These are phyloP conservation scores for Brevimyrus niger DNA, from an alignment of 2,113 vertebrate species.

Conservation along the genomic window DNA sequence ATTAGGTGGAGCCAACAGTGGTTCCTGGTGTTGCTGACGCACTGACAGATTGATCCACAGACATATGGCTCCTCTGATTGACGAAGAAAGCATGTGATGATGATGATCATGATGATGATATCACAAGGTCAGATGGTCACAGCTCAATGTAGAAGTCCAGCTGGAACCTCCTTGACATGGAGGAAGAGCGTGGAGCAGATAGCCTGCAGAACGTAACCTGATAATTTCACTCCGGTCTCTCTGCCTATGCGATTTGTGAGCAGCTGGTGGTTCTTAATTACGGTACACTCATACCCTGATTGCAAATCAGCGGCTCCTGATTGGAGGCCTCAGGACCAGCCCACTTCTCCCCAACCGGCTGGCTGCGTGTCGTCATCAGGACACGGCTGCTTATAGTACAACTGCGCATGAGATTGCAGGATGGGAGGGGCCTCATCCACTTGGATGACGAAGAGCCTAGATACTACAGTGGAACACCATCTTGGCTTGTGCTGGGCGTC, in stretches of 20 bases:
- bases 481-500: neutral
- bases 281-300: conserved; percentile 51
- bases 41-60: neutral
- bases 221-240: conserved; percentile 44
- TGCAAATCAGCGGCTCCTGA: conserved; percentile 57
- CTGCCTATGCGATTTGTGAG: conserved; percentile 20
- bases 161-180: neutral
- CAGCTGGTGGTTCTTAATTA: conserved; percentile 57
- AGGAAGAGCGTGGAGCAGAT: neutral
- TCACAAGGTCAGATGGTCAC: neutral
- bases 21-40: neutral
- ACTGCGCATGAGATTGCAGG: neutral
- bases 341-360: conserved; percentile 1
- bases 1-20: neutral
- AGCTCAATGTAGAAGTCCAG: neutral
- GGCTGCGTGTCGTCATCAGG: neutral
- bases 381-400: neutral
- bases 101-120: neutral
- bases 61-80: neutral
- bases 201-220: conserved; percentile 8
- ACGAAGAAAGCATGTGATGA: neutral
- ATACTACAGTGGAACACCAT: neutral
- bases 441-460: neutral
- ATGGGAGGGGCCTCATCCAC: neutral
- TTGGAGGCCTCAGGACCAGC: conserved; percentile 47